Base-by-base conservation (phyloP, 2,888 invertebrate species). In the Acanthacorydalis orientalis region DNA sequence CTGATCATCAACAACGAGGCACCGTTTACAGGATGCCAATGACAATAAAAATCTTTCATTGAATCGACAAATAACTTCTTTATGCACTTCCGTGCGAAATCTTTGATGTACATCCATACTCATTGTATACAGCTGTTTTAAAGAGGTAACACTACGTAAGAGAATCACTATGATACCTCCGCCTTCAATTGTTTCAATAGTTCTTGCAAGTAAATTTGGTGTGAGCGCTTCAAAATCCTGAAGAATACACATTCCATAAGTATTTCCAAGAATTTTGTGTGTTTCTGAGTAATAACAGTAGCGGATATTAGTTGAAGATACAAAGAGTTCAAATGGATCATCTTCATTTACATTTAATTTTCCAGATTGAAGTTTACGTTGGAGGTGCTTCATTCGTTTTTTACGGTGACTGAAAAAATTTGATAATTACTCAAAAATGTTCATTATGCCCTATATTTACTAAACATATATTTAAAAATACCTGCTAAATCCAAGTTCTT, bases 61-160 rank as follows among this genome's bases (percentile, higher is more conserved):
- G 64, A 99, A 99, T 48, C 97, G 73, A 51, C 90, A 88, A 11
- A 90, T 84, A 12, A 98, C 78, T 59, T 89, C 83, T 60, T 85
- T 79, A 62, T 96, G 89, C 0, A 93, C 86, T 69, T 97, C 96
- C 0, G 97, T 98, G 54, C 96, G 77, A 62, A 88, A 93, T 55
- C 90, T 75, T 53, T 89, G 80, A 70, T 98, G 98, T 1, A 98
- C 95, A 72, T 98, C 98, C 98, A 99, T 99, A 52, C 83, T 83
- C 74, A 98, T 84, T 0, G 96, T 87, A 62, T 89, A 97, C 4
- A 99, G 72, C 63, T 98, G 96, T 60, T 90, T 82, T 23, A 99
- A 69, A 0, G 96, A 96, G 48, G 77, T 75, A 59, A 98, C 74
- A 1, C 84, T 78, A 59, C 86, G 81, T 11, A 98, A 70, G 7